Conservation (phyloP, 37 sponge, comb jelly and placozoan species). For the Crambe crambe region DNA sequence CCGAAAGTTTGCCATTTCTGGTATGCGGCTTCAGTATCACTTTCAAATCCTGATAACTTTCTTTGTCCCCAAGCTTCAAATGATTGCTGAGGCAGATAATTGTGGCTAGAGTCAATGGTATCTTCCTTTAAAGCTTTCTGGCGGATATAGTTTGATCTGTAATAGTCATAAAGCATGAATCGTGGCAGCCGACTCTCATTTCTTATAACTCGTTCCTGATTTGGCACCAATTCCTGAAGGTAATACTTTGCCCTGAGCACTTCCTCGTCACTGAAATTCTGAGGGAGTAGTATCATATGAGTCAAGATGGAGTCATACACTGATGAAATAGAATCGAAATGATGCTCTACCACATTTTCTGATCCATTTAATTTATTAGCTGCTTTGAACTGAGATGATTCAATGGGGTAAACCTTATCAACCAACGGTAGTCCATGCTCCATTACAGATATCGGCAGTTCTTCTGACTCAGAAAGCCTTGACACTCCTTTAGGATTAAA, state of each 20-base stretch:
- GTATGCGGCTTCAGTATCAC: slow-evolving; percentile 15
- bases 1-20: slow-evolving; percentile 25
- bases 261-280: neutral
- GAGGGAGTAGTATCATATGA: slow-evolving; percentile 22
- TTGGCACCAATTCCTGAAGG: slow-evolving; percentile 27
- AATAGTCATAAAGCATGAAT: slow-evolving; percentile 18
- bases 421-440: slow-evolving; percentile 23
- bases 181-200: slow-evolving; percentile 7
- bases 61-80: slow-evolving; percentile 20
- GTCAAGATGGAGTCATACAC: neutral
- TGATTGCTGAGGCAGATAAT: neutral
- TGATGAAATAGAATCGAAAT: slow-evolving; percentile 5
- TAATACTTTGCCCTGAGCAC: slow-evolving; percentile 18
- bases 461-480: too few species aligned
- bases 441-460: neutral
- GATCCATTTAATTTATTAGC: neutral
- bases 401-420: slow-evolving; percentile 18
- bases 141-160: slow-evolving; percentile 4
- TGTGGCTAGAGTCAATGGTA: neutral
- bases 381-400: too few species aligned
- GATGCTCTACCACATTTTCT: neutral
- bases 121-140: neutral
- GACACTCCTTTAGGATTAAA: slow-evolving; percentile 19
- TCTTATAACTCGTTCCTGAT: slow-evolving; percentile 10
- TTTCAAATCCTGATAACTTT: neutral